Conservation (phyloP, 2,113 vertebrate genomes). For the Alexandromys fortis region DNA sequence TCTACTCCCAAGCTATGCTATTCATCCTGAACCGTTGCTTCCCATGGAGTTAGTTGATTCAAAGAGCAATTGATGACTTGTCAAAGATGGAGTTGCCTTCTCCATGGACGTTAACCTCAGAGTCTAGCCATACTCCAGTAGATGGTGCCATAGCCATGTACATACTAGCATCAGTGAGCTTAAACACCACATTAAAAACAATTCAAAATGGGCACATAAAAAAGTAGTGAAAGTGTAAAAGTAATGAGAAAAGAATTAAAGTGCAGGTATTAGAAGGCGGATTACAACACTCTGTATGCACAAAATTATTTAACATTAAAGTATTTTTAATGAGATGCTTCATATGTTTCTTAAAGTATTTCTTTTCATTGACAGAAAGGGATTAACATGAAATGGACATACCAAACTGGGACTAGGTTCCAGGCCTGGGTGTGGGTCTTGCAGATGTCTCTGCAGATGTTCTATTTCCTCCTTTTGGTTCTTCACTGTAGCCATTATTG, state of each 20-base stretch:
- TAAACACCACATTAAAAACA: background rate
- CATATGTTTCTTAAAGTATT: background rate
- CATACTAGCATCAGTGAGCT: background rate
- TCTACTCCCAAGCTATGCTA: background rate
- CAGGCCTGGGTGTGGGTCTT: slow-evolving; percentile 8
- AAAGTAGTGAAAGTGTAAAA: background rate
- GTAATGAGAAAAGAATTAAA: background rate
- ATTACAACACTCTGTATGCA: background rate
- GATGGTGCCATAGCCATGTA: too few relatives aligned
- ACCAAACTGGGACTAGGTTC: background rate
- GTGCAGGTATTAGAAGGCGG: background rate
- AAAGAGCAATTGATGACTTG: too few relatives aligned
- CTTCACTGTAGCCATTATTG: slow-evolving; percentile 88
- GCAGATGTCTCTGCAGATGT: slow-evolving; percentile 87
- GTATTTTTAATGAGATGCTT: background rate
- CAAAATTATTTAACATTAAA: too few relatives aligned
- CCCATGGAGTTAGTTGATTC: background rate
- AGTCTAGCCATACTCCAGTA: background rate
- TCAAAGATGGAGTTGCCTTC: too few relatives aligned
- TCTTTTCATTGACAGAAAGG: background rate
- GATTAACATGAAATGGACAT: background rate
- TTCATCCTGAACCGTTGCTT: background rate
- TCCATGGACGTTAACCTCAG: background rate
- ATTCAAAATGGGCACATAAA: background rate
- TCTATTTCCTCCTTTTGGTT: slow-evolving; percentile 89